A percentile compares a stretch with the other conserved stretches of the same genome.
phyloP scores from a whole-genome alignment of 2,888 invertebrate genomes.

The Trimorus sp. region DNA sequence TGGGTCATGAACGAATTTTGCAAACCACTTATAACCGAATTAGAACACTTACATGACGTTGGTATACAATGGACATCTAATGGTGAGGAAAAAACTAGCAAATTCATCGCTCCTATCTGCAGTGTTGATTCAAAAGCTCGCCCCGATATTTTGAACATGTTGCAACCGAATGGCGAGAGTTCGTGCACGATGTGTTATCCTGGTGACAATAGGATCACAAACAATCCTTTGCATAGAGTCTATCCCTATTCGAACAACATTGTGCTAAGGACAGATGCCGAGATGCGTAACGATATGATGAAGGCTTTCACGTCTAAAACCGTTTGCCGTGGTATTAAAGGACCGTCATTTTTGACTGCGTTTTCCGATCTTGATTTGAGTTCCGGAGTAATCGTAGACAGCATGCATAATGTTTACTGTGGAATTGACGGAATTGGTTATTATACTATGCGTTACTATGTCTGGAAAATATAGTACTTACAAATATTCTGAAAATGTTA shows the following conservation, averaged over 20 bases:
- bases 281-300: slow-evolving; percentile 16
- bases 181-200: slow-evolving; percentile 25
- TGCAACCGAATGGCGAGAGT: slow-evolving; percentile 20
- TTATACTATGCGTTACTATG: slow-evolving; percentile 41
- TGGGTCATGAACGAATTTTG: slow-evolving; percentile 40
- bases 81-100: slow-evolving; percentile 9
- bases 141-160: slow-evolving; percentile 18
- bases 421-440: slow-evolving; percentile 54
- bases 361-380: slow-evolving; percentile 8
- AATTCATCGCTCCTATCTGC: slow-evolving; percentile 20
- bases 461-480: slow-evolving; percentile 15
- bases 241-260: slow-evolving; percentile 7
- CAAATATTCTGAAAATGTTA: slow-evolving; percentile 7
- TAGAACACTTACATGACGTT: slow-evolving; percentile 7
- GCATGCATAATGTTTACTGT: slow-evolving; percentile 20
- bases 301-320: background rate
- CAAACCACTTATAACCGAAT: slow-evolving; percentile 12
- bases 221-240: slow-evolving; percentile 13
- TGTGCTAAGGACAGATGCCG: slow-evolving; percentile 4
- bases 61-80: slow-evolving; percentile 9
- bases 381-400: slow-evolving; percentile 6
- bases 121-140: slow-evolving; percentile 22
- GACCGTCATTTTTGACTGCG: slow-evolving; percentile 7
- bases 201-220: background rate
- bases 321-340: slow-evolving; percentile 16